phyloP scores from a whole-genome alignment of 2,888 invertebrate genomes.

The Parasteatoda lunata region DNA sequence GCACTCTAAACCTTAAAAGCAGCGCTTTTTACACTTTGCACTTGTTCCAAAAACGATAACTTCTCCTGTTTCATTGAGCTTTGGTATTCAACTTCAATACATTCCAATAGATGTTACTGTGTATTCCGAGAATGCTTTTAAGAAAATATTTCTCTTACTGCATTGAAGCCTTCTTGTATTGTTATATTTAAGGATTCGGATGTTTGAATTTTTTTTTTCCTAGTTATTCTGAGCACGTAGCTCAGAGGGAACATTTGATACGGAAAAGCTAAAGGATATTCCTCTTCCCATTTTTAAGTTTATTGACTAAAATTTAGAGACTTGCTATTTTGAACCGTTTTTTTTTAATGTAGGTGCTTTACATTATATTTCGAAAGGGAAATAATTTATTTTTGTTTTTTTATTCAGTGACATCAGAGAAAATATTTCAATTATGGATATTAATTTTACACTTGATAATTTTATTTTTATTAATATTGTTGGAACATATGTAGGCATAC shows the following conservation, averaged over 20 bases:
- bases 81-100: not conserved
- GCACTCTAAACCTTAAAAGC: slow-evolving; percentile 55
- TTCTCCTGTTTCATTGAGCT: slow-evolving; percentile 17
- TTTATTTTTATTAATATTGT: too few species aligned
- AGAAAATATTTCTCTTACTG: slow-evolving; percentile 22
- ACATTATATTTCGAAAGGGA: too few species aligned
- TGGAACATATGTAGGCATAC: too few species aligned
- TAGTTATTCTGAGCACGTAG: not conserved
- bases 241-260: not conserved
- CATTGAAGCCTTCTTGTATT: not conserved
- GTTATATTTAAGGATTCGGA: not conserved
- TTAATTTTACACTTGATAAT: too few species aligned
- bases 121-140: slow-evolving; percentile 40
- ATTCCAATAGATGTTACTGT: slow-evolving; percentile 9
- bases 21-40: slow-evolving; percentile 41
- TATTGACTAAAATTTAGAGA: too few species aligned
- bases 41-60: slow-evolving; percentile 10
- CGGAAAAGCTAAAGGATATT: too few species aligned
- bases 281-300: too few species aligned
- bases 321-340: too few species aligned
- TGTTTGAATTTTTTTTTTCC: not conserved
- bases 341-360: too few species aligned
- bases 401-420: too few species aligned
- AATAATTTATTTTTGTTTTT: too few species aligned
- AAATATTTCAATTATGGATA: too few species aligned